These are phyloP conservation scores for Notarius quadriscutis DNA, from an alignment of 2,113 vertebrate species.

Conservation along the genomic window DNA sequence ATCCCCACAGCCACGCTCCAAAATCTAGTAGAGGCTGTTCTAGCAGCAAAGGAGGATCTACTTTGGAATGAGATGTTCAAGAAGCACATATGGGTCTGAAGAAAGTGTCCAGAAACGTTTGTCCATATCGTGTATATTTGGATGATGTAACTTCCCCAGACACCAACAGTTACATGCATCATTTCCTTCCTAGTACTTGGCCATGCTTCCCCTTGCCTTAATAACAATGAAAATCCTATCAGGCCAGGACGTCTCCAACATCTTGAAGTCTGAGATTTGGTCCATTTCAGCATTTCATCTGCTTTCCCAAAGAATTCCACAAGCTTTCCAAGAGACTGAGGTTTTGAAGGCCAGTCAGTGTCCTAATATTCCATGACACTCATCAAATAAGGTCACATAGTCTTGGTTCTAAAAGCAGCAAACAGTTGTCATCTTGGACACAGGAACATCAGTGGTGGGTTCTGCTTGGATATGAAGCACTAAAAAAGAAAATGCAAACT, in stretches of 20 bases:
- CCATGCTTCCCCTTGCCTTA: not conserved
- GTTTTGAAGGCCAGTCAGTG: not conserved
- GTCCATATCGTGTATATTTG: not conserved
- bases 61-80: too few relatives aligned
- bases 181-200: not conserved
- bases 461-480: not conserved
- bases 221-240: not conserved
- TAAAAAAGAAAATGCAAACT: not conserved
- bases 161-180: too few relatives aligned
- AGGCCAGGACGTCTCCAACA: not conserved
- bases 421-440: not conserved
- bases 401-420: not conserved
- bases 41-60: not conserved
- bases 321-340: not conserved
- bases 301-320: not conserved
- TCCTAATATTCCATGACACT: not conserved
- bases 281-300: not conserved
- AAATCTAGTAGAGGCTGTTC: not conserved
- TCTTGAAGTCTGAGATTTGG: not conserved
- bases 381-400: not conserved
- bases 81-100: not conserved
- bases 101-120: not conserved
- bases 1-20: not conserved
- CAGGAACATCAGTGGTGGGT: not conserved
- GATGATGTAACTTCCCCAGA: not conserved